Percentiles rank a stretch among this genome's conserved stretches.
These are phyloP conservation scores for Pocillopora meandrina DNA, from an alignment of 92 coral and sea anemone genomes.

Conservation along the genomic window DNA sequence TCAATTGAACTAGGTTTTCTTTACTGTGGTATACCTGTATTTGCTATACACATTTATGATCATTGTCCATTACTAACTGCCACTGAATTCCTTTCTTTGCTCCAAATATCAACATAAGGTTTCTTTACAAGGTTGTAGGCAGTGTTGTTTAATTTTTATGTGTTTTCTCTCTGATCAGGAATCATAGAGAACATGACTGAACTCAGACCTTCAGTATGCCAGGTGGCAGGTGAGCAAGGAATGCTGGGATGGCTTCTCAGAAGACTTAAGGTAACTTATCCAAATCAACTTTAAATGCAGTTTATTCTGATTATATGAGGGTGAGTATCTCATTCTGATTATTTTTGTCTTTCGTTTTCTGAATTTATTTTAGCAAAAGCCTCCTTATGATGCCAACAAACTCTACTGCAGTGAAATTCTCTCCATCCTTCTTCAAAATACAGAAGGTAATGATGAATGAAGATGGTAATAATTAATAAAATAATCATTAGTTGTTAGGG, in stretches of 20 bases:
- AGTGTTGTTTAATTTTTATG: not conserved
- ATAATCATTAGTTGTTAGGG: not conserved
- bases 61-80: too few relatives aligned
- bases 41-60: too few relatives aligned
- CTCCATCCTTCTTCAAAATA: conserved; percentile 87
- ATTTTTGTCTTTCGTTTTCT: not conserved
- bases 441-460: conserved; percentile 66
- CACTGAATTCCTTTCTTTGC: too few relatives aligned
- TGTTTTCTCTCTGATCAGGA: conserved; percentile 46
- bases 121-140: not conserved
- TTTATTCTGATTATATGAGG: not conserved
- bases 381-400: conserved; percentile 95
- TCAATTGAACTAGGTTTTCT: too few relatives aligned
- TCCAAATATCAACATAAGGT: too few relatives aligned
- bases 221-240: conserved; percentile 92
- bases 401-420: conserved; percentile 94
- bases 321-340: not conserved
- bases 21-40: too few relatives aligned
- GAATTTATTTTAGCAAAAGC: conserved; percentile 75
- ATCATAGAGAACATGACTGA: conserved; percentile 97
- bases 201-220: conserved; percentile 76
- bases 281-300: not conserved
- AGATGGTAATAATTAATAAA: not conserved
- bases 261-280: conserved; percentile 76
- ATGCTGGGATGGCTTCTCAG: conserved; percentile 89